Percentiles rank a stretch among this genome's conserved stretches.
Evolutionary conservation across 37 sponge, comb jelly and placozoan species (phyloP).

Genomic region (Spongia lamella): DNA sequence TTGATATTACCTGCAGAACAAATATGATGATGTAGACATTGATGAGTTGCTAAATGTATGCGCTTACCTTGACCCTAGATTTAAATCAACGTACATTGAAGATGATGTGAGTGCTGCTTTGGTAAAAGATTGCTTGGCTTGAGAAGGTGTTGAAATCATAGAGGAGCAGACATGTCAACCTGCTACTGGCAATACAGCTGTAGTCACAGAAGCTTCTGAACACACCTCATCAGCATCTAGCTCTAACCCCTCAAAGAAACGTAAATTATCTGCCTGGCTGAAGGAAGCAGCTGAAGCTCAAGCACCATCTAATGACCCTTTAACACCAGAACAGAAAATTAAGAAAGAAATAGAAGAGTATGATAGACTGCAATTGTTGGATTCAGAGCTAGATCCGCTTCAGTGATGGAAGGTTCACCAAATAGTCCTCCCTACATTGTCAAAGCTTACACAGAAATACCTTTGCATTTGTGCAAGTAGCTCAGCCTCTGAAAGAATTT

Average conservation of each 20-base stretch:
- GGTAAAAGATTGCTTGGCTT: too few species aligned
- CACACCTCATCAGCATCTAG: too few species aligned
- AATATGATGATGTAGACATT: background rate
- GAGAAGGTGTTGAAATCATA: too few species aligned
- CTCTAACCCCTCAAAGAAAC: conserved; percentile 16
- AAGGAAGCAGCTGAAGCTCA: background rate
- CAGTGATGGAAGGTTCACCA: conserved; percentile 30
- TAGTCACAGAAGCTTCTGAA: too few species aligned
- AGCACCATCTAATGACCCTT: background rate
- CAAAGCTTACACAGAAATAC: conserved; percentile 16
- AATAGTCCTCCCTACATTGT: background rate
- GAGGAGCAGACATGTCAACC: too few species aligned
- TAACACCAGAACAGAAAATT: conserved; percentile 1
- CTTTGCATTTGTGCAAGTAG: conserved; percentile 29
- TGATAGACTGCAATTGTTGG: background rate
- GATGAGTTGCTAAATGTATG: background rate
- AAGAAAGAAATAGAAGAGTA: conserved; percentile 13
- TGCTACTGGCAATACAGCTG: too few species aligned
- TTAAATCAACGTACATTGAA: conserved; percentile 6
- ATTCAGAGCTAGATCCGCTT: conserved; percentile 11
- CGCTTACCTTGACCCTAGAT: conserved; percentile 24
- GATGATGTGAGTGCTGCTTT: too few species aligned
- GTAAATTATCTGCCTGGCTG: conserved; percentile 2
- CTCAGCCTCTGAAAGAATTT: conserved; percentile 20
- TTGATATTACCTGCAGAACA: background rate